Conservation (phyloP, 2,113 vertebrate species). For the Onychostoma macrolepis region DNA sequence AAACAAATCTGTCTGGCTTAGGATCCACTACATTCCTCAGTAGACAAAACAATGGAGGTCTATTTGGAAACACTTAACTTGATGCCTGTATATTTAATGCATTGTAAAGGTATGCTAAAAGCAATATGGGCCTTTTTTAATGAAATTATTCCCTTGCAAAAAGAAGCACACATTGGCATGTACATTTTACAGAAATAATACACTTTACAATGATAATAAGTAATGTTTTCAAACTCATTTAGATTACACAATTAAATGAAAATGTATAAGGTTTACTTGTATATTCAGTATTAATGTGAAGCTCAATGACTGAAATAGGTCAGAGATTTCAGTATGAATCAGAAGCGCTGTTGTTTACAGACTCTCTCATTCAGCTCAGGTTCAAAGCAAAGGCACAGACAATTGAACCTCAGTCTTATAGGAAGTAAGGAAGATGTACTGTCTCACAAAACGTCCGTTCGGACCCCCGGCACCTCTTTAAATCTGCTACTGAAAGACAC, state of each 20-base stretch:
- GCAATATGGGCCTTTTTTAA: background rate
- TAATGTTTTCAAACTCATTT: too few species aligned
- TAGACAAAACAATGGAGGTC: conserved; percentile 19
- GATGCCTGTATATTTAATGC: background rate
- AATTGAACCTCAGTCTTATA: conserved; percentile 10
- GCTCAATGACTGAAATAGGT: background rate
- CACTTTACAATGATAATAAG: background rate
- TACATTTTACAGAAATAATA: too few species aligned
- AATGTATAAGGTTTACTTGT: too few species aligned
- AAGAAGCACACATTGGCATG: background rate
- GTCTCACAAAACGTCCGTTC: conserved; percentile 4
- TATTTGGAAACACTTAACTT: background rate
- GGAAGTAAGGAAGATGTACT: background rate
- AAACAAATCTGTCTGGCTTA: conserved; percentile 44
- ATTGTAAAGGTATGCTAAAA: background rate
- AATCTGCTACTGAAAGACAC: conserved; percentile 20
- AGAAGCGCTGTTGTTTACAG: background rate
- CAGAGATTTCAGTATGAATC: conserved; percentile 16
- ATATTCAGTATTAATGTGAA: background rate
- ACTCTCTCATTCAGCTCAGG: background rate
- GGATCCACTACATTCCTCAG: background rate
- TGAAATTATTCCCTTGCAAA: background rate
- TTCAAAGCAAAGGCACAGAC: conserved; percentile 20
- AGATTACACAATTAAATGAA: too few species aligned
- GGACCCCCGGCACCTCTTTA: background rate